A percentile compares a stretch with the other conserved stretches of the same genome.
phyloP scores from a whole-genome alignment of 2,797 vertebrate species.

The Gallinago solitaria region DNA sequence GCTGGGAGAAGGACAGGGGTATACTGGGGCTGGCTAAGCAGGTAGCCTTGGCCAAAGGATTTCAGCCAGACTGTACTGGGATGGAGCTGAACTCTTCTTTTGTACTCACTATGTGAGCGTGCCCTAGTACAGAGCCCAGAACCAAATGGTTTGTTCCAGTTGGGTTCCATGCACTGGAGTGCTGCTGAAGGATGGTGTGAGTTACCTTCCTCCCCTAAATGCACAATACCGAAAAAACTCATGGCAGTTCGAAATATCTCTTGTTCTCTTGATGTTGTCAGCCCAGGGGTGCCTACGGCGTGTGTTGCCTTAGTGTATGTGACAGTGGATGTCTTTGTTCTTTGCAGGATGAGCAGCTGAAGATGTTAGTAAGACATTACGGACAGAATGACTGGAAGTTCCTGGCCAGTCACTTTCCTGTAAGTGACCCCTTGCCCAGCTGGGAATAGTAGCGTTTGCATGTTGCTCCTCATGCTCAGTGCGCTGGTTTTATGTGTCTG shows the following conservation, averaged over 20 bases:
- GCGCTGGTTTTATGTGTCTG: not conserved
- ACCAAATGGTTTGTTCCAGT: not conserved
- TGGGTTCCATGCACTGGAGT: fast-evolving
- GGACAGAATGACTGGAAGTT: slow-evolving; percentile 92
- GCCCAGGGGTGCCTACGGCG: not conserved
- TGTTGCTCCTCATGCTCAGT: not conserved
- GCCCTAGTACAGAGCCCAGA: not conserved
- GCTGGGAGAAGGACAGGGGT: not conserved
- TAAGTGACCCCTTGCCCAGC: slow-evolving; percentile 74
- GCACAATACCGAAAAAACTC: not conserved
- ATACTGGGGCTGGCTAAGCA: not conserved
- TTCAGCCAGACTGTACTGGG: not conserved
- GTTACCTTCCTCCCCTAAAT: not conserved
- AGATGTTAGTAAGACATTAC: slow-evolving; percentile 85
- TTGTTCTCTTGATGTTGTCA: not conserved
- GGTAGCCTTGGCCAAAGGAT: not conserved
- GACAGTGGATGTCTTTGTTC: not conserved
- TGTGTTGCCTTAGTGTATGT: not conserved
- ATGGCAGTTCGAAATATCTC: not conserved
- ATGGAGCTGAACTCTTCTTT: not conserved
- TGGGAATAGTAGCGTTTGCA: not conserved
- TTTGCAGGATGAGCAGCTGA: slow-evolving; percentile 90
- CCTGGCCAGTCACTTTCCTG: slow-evolving; percentile 87
- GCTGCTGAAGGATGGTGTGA: not conserved
- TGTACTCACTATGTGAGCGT: not conserved